A percentile compares a stretch with the other conserved stretches of the same genome.
Conservation (phyloP, 2,113 vertebrate species). For the Aramus guarauna region DNA sequence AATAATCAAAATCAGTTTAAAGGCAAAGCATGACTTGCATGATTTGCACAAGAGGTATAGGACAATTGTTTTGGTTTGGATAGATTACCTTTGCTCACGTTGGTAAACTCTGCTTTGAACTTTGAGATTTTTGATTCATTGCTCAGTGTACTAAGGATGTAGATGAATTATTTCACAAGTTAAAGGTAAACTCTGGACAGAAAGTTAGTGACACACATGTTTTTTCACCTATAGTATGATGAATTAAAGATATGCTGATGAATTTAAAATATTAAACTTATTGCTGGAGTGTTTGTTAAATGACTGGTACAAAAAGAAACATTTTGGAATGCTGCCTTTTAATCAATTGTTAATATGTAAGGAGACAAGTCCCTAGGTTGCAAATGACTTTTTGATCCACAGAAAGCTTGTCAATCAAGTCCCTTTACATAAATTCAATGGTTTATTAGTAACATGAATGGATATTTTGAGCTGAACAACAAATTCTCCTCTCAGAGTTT, state of each 20-base stretch:
- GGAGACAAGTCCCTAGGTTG: neutral
- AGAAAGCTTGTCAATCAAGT: neutral
- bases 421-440: neutral
- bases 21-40: neutral
- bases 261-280: neutral
- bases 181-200: neutral
- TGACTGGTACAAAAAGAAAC: neutral
- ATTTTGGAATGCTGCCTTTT: neutral
- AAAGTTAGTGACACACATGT: neutral
- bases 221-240: neutral
- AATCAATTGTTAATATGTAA: neutral
- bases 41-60: neutral
- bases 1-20: conserved; percentile 1
- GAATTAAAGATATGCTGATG: neutral
- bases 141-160: neutral
- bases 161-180: neutral
- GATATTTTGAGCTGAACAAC: neutral
- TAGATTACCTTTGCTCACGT: neutral
- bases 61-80: neutral
- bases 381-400: neutral
- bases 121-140: neutral
- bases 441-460: neutral
- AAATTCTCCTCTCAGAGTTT: neutral
- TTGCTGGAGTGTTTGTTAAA: neutral
- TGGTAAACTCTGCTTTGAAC: neutral